phyloP scores from a whole-genome alignment of 2,888 invertebrate genomes.

The Calameuta pallipes region DNA sequence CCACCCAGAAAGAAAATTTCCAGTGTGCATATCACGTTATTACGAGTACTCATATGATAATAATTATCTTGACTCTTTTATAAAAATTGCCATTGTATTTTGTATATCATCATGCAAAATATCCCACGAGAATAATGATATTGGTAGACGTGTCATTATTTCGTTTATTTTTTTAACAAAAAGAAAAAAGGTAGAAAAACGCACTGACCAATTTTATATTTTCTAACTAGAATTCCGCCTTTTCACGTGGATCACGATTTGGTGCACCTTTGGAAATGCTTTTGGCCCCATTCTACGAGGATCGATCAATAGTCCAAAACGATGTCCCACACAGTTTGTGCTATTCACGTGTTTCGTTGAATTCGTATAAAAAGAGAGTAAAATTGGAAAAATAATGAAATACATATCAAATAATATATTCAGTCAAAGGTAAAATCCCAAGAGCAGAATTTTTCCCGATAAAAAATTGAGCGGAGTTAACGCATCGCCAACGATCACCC shows the following conservation, averaged over 20 bases:
- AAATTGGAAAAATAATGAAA: not conserved
- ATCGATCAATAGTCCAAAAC: not conserved
- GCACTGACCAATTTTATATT: not conserved
- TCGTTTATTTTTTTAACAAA: not conserved
- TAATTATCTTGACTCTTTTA: not conserved
- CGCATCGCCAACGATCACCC: not conserved
- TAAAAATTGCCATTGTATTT: not conserved
- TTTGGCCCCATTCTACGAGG: not conserved
- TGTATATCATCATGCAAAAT: not conserved
- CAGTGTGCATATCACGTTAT: not conserved
- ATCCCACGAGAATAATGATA: not conserved
- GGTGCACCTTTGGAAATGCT: not conserved
- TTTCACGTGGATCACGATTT: not conserved
- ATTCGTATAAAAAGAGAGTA: not conserved
- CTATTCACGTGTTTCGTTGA: not conserved
- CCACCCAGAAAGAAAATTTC: not conserved
- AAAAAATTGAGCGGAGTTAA: not conserved
- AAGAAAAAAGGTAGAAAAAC: not conserved
- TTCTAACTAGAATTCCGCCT: not conserved
- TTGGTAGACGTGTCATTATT: not conserved
- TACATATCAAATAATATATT: not conserved
- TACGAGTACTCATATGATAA: not conserved
- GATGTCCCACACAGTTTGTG: not conserved
- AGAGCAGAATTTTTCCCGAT: not conserved
- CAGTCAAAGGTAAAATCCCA: not conserved